Percentiles rank a stretch among this genome's conserved stretches.
phyloP scores from a whole-genome alignment of 2,113 vertebrate species.

The Cynopterus brachyotis region DNA sequence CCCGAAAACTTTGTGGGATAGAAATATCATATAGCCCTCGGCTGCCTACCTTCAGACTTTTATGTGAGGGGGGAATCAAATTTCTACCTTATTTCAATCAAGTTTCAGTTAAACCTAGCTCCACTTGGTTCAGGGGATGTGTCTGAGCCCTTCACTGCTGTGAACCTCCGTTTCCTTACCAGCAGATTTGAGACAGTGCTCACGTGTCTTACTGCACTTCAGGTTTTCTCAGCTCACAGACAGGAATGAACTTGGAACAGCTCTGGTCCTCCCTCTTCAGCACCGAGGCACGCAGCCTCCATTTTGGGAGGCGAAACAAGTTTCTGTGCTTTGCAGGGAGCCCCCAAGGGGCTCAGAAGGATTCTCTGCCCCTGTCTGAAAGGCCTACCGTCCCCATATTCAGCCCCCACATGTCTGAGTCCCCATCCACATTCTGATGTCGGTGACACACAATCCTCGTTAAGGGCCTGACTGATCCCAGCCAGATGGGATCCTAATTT shows the following conservation, averaged over 20 bases:
- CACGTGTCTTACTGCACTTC: background rate
- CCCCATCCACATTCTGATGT: constrained; percentile 73
- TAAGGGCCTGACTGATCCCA: constrained; percentile 78
- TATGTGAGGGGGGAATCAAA: background rate
- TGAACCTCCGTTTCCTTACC: background rate
- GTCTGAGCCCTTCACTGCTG: background rate
- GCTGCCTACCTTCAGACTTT: background rate
- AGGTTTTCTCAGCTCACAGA: background rate
- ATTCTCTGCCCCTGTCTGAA: background rate
- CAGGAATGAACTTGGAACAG: background rate
- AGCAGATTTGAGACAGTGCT: background rate
- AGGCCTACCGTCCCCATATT: background rate
- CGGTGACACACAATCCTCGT: constrained; percentile 79
- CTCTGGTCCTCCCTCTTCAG: background rate
- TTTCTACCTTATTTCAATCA: background rate
- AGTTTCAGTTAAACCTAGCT: background rate
- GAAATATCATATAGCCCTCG: background rate
- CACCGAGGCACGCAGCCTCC: background rate
- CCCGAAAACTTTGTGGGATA: background rate
- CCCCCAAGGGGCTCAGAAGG: background rate
- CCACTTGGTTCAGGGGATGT: background rate
- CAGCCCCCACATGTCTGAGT: background rate
- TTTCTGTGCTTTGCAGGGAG: background rate
- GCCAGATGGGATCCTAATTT: constrained; percentile 87
- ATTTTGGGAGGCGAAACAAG: background rate